Evolutionary conservation across 64 coral and sea anemone species (phyloP).

Genomic region (Stylophora pistillata): DNA sequence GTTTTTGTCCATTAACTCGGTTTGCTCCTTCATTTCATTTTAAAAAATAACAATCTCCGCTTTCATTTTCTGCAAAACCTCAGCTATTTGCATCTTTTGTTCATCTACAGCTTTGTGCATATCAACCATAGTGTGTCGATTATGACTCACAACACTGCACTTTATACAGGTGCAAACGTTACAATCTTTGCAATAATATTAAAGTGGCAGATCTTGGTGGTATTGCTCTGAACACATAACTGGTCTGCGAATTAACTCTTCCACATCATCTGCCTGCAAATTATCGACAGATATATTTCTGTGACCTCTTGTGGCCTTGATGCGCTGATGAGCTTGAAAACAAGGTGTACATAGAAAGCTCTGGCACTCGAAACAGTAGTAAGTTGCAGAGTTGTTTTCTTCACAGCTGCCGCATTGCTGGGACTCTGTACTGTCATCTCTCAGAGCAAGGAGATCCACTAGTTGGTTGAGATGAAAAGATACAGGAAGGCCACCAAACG

Average conservation of each 20-base stretch:
- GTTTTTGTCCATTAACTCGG: neutral
- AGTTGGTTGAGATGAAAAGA: constrained; percentile 16
- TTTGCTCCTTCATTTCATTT: constrained; percentile 10
- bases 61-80: neutral
- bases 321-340: constrained; percentile 26
- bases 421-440: neutral
- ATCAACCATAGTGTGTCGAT: constrained; percentile 9
- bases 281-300: constrained; percentile 8
- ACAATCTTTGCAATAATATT: constrained; percentile 42
- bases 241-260: constrained; percentile 20
- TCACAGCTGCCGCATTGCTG: constrained; percentile 12
- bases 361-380: constrained; percentile 8
- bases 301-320: constrained; percentile 12
- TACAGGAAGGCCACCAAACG: neutral
- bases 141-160: constrained; percentile 31
- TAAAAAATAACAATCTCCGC: neutral
- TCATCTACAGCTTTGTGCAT: constrained; percentile 19
- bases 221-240: constrained; percentile 29
- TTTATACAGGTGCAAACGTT: constrained; percentile 27
- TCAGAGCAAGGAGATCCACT: constrained; percentile 2
- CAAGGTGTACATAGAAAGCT: constrained; percentile 5
- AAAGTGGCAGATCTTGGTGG: constrained; percentile 9
- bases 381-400: constrained; percentile 1
- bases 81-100: neutral
- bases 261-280: constrained; percentile 29